A percentile compares a stretch with the other conserved stretches of the same genome.
Evolutionary conservation across 2,113 vertebrate genomes (phyloP).

Genomic region (Thalassoma bifasciatum): DNA sequence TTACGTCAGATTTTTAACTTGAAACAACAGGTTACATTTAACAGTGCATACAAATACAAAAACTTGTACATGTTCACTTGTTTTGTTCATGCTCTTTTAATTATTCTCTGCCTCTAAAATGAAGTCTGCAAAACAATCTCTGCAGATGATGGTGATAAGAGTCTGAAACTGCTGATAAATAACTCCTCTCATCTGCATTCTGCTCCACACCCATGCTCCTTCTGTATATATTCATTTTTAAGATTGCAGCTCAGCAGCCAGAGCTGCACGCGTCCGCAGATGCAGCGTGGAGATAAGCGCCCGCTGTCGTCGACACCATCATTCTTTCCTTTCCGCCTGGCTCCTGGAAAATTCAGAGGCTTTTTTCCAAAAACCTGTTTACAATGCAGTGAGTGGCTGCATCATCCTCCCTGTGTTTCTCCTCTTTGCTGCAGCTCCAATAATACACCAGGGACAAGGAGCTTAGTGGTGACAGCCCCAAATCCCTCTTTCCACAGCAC

Average conservation of each 20-base stretch:
- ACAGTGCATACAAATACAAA: too few species aligned
- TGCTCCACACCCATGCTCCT: not conserved
- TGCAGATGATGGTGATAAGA: not conserved
- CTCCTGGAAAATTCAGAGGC: slow-evolving; percentile 51
- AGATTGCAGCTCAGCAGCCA: slow-evolving; percentile 31
- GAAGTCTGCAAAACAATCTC: too few species aligned
- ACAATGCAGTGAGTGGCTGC: slow-evolving; percentile 50
- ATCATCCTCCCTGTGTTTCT: slow-evolving; percentile 60
- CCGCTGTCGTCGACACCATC: slow-evolving; percentile 18
- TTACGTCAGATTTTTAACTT: too few species aligned
- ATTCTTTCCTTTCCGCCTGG: slow-evolving; percentile 41
- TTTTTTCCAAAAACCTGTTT: slow-evolving; percentile 59
- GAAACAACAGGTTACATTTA: too few species aligned
- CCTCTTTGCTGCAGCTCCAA: slow-evolving; percentile 60
- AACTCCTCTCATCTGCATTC: slow-evolving; percentile 30
- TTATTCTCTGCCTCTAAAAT: too few species aligned
- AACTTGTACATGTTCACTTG: too few species aligned
- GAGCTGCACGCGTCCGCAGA: slow-evolving; percentile 33
- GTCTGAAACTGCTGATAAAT: slow-evolving; percentile 39
- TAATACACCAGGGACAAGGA: slow-evolving; percentile 73
- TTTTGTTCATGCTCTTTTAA: too few species aligned
- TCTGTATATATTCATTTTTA: slow-evolving; percentile 11
- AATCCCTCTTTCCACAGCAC: slow-evolving; percentile 76
- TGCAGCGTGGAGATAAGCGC: slow-evolving; percentile 48
- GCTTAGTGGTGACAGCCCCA: slow-evolving; percentile 76